phyloP scores from a whole-genome alignment of 2,888 invertebrate species.

The Cephalotes varians region DNA sequence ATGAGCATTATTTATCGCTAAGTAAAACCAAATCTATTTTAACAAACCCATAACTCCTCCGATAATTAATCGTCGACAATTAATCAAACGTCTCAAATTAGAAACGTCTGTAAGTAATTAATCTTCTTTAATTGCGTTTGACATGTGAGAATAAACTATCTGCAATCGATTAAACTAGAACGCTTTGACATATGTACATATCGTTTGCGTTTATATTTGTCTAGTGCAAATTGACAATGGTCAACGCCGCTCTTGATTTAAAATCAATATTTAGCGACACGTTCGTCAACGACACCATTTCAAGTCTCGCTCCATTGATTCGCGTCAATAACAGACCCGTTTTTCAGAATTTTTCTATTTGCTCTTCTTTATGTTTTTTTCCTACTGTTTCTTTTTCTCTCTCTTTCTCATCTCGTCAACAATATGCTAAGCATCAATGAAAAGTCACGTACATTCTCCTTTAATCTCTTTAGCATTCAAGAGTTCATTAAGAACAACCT shows the following conservation, averaged over 20 bases:
- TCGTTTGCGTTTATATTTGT: conserved; percentile 11
- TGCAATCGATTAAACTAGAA: not conserved
- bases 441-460: not conserved
- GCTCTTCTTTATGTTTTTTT: not conserved
- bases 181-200: not conserved
- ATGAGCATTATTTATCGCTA: not conserved
- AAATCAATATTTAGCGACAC: conserved; percentile 32
- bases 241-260: not conserved
- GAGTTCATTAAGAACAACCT: conserved; percentile 33
- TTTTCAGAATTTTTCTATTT: not conserved
- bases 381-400: too few relatives aligned
- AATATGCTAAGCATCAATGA: not conserved
- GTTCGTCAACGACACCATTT: conserved; percentile 25
- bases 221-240: conserved; percentile 10
- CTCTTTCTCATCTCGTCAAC: not conserved
- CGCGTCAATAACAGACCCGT: not conserved
- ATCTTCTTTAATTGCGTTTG: conserved; percentile 1
- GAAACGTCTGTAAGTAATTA: not conserved
- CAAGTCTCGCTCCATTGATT: not conserved
- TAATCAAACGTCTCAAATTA: conserved; percentile 9
- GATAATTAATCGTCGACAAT: not conserved
- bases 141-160: not conserved
- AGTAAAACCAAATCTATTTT: not conserved
- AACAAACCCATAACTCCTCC: not conserved
- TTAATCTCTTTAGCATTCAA: conserved; percentile 2